These are phyloP conservation scores for Dynastes maya DNA, from an alignment of 2,888 invertebrate genomes.

Conservation along the genomic window DNA sequence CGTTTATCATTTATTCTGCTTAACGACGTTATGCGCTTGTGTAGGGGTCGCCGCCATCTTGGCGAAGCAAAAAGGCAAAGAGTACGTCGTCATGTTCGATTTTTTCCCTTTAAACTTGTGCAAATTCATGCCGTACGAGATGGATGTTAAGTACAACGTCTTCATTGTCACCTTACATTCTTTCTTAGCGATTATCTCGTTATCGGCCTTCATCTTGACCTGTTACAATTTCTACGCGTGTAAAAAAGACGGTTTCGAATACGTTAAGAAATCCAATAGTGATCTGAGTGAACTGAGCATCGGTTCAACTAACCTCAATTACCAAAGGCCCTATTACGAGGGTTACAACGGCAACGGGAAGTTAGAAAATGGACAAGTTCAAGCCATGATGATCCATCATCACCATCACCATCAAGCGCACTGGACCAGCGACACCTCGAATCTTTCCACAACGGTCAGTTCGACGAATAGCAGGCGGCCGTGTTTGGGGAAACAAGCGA, in stretches of 20 bases:
- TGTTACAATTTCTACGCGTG: slow-evolving; percentile 64
- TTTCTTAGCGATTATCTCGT: slow-evolving; percentile 70
- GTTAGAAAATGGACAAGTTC: slow-evolving; percentile 37
- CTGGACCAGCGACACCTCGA: slow-evolving; percentile 71
- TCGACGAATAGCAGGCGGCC: slow-evolving; percentile 73
- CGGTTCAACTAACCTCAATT: slow-evolving; percentile 57
- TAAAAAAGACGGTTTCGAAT: slow-evolving; percentile 64
- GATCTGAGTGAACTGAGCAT: slow-evolving; percentile 68
- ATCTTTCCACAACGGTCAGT: slow-evolving; percentile 72
- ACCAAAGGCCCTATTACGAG: slow-evolving; percentile 65
- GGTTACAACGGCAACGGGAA: slow-evolving; percentile 63
- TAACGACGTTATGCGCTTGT: slow-evolving; percentile 72
- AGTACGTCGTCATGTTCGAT: slow-evolving; percentile 48
- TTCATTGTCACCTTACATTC: slow-evolving; percentile 73
- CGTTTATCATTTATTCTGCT: slow-evolving; percentile 72
- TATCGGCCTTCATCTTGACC: slow-evolving; percentile 69
- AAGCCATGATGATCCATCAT: neutral
- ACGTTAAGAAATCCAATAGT: slow-evolving; percentile 68
- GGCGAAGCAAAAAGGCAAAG: slow-evolving; percentile 63
- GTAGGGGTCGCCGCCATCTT: slow-evolving; percentile 73
- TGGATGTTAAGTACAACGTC: slow-evolving; percentile 71
- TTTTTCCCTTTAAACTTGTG: slow-evolving; percentile 60
- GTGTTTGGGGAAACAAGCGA: slow-evolving; percentile 67
- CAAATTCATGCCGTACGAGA: slow-evolving; percentile 70
- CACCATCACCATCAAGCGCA: slow-evolving; percentile 40